A percentile compares a stretch with the other conserved stretches of the same genome.
These are phyloP conservation scores for Trichoplusia ni DNA, from an alignment of 1,140 invertebrate genomes.

Conservation along the genomic window DNA sequence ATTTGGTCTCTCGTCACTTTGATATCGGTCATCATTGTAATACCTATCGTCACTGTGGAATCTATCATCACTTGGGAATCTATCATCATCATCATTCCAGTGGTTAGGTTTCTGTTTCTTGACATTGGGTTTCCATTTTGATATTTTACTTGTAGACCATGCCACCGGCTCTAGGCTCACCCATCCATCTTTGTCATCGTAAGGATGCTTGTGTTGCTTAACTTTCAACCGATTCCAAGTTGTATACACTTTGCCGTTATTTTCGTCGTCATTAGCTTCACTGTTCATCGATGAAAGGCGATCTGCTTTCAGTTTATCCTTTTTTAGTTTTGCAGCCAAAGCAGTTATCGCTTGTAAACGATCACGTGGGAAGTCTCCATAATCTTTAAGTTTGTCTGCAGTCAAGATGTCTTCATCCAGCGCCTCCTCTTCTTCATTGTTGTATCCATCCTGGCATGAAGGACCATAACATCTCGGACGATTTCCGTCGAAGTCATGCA, in stretches of 20 bases:
- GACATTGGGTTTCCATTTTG: conserved; percentile 88
- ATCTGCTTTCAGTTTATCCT: conserved; percentile 62
- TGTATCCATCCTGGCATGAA: conserved; percentile 72
- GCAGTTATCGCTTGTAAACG: conserved; percentile 71
- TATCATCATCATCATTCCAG: conserved; percentile 68
- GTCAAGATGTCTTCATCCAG: conserved; percentile 83
- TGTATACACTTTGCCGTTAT: conserved; percentile 69
- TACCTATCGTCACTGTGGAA: conserved; percentile 45
- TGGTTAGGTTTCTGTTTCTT: conserved; percentile 76
- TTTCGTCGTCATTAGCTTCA: conserved; percentile 59
- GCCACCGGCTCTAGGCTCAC: conserved; percentile 89
- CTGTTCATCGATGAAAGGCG: conserved; percentile 55
- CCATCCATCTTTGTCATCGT: conserved; percentile 88
- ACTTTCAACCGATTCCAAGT: conserved; percentile 79
- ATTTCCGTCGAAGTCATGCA: conserved; percentile 59
- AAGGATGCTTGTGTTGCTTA: conserved; percentile 83
- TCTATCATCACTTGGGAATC: conserved; percentile 57
- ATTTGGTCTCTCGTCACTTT: conserved; percentile 50
- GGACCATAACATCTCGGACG: conserved; percentile 74
- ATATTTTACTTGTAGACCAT: conserved; percentile 90
- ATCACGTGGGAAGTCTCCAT: conserved; percentile 74
- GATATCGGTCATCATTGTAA: conserved; percentile 49
- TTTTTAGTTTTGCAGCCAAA: conserved; percentile 69
- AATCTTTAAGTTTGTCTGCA: conserved; percentile 82
- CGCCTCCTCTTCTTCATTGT: conserved; percentile 67